A percentile compares a stretch with the other conserved stretches of the same genome.
phyloP scores from a whole-genome alignment of 2,113 vertebrate genomes.

The Heteronetta atricapilla region DNA sequence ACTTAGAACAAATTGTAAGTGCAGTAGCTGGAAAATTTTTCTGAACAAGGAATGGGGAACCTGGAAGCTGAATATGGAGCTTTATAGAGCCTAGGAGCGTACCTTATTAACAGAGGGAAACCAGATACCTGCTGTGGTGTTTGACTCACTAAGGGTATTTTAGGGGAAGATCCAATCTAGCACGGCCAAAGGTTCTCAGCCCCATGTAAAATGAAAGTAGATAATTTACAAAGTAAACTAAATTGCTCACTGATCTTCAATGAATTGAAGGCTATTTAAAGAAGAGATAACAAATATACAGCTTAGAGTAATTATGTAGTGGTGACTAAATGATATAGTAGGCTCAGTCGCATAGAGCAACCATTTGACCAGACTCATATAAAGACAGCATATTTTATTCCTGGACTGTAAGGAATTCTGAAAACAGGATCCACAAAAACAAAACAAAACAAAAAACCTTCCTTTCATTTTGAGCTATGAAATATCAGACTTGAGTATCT shows the following conservation, averaged over 20 bases:
- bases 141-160: neutral
- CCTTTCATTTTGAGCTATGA: neutral
- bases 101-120: neutral
- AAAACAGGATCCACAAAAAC: neutral
- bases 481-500: neutral
- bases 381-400: neutral
- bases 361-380: neutral
- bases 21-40: neutral
- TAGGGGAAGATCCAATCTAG: neutral
- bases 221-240: neutral
- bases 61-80: neutral
- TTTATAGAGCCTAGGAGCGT: neutral
- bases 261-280: neutral
- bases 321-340: neutral
- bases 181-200: neutral
- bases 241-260: neutral
- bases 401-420: neutral
- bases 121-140: neutral
- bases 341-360: neutral
- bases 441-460: neutral
- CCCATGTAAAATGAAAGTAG: neutral
- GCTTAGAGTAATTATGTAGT: neutral
- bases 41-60: neutral
- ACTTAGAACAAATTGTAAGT: neutral
- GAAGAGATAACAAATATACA: neutral